Conservation (phyloP, 2,888 invertebrate genomes). For the Coelinius sp. region DNA sequence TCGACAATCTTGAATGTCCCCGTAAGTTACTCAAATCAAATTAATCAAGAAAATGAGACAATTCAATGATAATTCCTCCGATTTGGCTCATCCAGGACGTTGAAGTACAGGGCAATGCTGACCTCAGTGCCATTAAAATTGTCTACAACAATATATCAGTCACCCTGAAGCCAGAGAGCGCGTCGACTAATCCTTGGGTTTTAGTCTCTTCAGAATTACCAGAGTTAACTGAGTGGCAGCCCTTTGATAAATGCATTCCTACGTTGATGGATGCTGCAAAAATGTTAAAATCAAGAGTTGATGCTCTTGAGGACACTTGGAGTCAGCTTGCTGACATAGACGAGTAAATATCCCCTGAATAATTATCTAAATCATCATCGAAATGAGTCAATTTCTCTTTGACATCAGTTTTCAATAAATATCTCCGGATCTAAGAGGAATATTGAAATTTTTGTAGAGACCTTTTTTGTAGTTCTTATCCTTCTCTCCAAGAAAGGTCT, state of each 20-base stretch:
- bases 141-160: conserved; percentile 54
- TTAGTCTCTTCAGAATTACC: conserved; percentile 59
- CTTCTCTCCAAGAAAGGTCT: no score
- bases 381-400: no score
- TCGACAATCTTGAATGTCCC: conserved; percentile 49
- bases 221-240: conserved; percentile 49
- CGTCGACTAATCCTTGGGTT: conserved; percentile 50
- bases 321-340: conserved; percentile 60
- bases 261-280: conserved; percentile 51
- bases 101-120: conserved; percentile 51
- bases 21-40: no score
- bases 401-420: no score
- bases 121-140: conserved; percentile 55
- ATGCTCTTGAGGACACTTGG: conserved; percentile 56
- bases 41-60: conserved; percentile 25
- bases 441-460: no score
- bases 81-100: conserved; percentile 55
- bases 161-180: conserved; percentile 49
- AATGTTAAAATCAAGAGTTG: conserved; percentile 54
- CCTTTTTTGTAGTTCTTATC: no score
- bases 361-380: no score
- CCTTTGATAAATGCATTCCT: conserved; percentile 50
- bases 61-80: conserved; percentile 10
- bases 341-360: conserved; percentile 50
- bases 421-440: no score